Percentiles rank a stretch among this genome's conserved stretches.
Evolutionary conservation across 2,797 vertebrate species (phyloP).

Genomic region (Danio choprae): DNA sequence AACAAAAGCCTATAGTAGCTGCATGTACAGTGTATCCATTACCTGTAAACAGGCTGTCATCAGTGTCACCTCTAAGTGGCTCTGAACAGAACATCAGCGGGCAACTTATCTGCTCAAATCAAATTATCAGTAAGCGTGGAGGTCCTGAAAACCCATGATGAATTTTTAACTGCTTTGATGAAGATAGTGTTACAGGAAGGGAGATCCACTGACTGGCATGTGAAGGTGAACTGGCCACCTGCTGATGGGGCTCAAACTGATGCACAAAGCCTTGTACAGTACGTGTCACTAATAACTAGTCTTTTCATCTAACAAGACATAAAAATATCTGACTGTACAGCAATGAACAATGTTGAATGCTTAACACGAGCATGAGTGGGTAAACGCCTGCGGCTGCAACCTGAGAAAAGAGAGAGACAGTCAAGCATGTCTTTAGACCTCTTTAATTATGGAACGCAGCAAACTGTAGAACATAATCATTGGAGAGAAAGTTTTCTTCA

Average conservation of each 20-base stretch:
- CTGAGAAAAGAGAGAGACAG: constrained; percentile 34
- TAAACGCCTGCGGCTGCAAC: constrained; percentile 32
- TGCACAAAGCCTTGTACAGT: constrained; percentile 6
- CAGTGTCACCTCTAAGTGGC: constrained; percentile 47
- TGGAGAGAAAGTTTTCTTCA: neutral
- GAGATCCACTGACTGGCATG: constrained; percentile 45
- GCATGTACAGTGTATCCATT: constrained; percentile 27
- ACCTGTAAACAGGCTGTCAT: constrained; percentile 41
- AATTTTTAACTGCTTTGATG: constrained; percentile 58
- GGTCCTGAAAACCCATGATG: constrained; percentile 50
- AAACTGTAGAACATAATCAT: constrained; percentile 42
- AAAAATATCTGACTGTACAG: neutral
- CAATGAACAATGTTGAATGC: neutral
- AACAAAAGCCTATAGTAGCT: constrained; percentile 4
- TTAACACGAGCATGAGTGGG: neutral
- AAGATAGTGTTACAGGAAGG: constrained; percentile 54
- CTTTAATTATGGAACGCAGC: constrained; percentile 56
- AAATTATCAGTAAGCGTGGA: constrained; percentile 50
- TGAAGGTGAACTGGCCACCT: constrained; percentile 59
- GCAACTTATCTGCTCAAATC: constrained; percentile 52
- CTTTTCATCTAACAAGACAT: neutral
- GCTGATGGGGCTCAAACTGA: constrained; percentile 53
- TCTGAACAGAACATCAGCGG: constrained; percentile 38
- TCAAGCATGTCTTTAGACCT: constrained; percentile 41
- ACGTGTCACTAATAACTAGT: neutral